These are phyloP conservation scores for Pseudochaenichthys georgianus DNA, from an alignment of 2,797 vertebrate species.

Conservation along the genomic window DNA sequence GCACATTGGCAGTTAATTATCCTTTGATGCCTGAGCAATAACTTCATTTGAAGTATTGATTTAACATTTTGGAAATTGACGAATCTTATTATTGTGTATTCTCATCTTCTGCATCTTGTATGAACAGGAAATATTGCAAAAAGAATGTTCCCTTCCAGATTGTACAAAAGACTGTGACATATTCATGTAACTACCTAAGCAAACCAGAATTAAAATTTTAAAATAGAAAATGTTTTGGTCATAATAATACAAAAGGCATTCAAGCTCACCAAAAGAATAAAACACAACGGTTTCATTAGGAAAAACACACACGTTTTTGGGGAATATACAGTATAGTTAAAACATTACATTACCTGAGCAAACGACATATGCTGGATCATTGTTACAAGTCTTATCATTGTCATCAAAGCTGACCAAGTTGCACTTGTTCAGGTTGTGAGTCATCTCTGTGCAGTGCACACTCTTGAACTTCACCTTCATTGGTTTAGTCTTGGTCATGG, in stretches of 20 bases:
- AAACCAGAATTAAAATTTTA: neutral
- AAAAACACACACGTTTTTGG: too few species aligned
- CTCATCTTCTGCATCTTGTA: too few species aligned
- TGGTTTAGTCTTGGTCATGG: fast-evolving
- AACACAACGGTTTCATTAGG: neutral
- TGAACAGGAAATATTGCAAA: too few species aligned
- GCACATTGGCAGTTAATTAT: too few species aligned
- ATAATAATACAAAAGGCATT: neutral
- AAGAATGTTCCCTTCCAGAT: neutral
- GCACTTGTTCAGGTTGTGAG: constrained; percentile 16
- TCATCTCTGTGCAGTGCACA: neutral
- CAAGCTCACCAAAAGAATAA: neutral
- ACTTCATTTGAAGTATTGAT: too few species aligned
- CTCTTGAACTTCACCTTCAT: fast-evolving
- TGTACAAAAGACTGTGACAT: neutral
- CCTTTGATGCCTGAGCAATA: too few species aligned
- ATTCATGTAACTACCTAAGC: neutral
- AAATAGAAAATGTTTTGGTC: neutral
- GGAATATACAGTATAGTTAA: neutral
- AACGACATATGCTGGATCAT: constrained; percentile 23
- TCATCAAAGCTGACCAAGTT: constrained; percentile 33
- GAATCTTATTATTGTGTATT: too few species aligned
- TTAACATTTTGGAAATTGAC: too few species aligned
- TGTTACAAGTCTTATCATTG: fast-evolving
- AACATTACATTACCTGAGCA: constrained; percentile 72